Percentiles rank a stretch among this genome's conserved stretches.
Conservation (phyloP, 2,113 vertebrate genomes). For the Albula glossodonta region DNA sequence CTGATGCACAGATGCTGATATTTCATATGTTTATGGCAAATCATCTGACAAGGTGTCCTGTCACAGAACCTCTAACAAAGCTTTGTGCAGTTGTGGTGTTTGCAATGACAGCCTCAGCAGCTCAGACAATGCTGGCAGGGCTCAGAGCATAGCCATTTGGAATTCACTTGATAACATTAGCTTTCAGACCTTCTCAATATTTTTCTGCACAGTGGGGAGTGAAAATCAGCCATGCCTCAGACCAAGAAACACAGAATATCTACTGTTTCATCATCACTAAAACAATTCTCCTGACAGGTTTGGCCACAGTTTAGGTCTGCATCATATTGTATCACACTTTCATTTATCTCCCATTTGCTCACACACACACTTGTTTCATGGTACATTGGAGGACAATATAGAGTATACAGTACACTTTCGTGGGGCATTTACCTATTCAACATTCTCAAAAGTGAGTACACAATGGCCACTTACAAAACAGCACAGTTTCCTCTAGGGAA, state of each 20-base stretch:
- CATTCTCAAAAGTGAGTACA: conserved; percentile 25
- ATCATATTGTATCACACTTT: conserved; percentile 24
- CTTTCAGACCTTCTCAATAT: conserved; percentile 1
- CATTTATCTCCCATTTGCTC: not conserved
- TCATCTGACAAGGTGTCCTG: conserved; percentile 37
- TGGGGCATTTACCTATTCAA: conserved; percentile 24
- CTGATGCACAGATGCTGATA: no score
- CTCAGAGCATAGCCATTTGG: no score
- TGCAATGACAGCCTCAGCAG: no score
- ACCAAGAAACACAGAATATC: conserved; percentile 35
- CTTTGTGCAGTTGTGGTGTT: no score
- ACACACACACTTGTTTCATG: not conserved
- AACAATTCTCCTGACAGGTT: conserved; percentile 32
- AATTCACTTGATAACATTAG: no score
- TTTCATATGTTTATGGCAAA: conserved; percentile 30
- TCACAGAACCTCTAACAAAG: conserved; percentile 28
- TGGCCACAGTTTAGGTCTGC: conserved; percentile 40
- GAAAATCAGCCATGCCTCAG: conserved; percentile 33
- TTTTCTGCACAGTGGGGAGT: conserved; percentile 37
- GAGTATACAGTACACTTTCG: conserved; percentile 38
- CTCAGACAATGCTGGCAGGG: no score
- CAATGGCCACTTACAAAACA: conserved; percentile 32
- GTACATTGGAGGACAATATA: conserved; percentile 20
- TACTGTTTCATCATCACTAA: not conserved
- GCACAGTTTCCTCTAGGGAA: no score